These are phyloP conservation scores for Sturnus vulgaris DNA, from an alignment of 2,113 vertebrate genomes.

Conservation along the genomic window DNA sequence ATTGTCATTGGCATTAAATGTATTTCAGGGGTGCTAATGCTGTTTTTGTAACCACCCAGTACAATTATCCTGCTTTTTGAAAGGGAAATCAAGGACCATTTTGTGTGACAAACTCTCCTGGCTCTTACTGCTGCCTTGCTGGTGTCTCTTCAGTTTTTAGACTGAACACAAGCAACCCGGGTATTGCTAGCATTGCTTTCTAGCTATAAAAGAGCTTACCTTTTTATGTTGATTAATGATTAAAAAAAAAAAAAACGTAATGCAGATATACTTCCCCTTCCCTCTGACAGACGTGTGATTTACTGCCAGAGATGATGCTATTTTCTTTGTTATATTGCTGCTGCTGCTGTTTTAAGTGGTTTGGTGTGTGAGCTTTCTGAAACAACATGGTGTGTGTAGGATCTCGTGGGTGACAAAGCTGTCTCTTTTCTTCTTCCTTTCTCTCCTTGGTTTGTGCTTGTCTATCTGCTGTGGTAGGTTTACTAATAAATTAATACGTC, in stretches of 20 bases:
- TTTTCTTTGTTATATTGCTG: constrained; percentile 59
- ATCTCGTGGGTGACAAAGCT: neutral
- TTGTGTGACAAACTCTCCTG: neutral
- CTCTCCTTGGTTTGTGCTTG: constrained; percentile 45
- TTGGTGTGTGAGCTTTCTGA: constrained; percentile 34
- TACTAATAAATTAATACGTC: constrained; percentile 27
- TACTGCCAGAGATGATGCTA: neutral
- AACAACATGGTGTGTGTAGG: neutral
- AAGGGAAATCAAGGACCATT: neutral
- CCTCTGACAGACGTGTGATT: neutral
- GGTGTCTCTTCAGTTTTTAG: neutral
- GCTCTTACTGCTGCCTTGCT: neutral
- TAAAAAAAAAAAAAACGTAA: neutral
- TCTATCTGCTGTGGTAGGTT: constrained; percentile 55
- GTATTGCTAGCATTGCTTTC: neutral
- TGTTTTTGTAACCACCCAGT: neutral
- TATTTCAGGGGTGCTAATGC: neutral
- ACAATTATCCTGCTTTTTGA: neutral
- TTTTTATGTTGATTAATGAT: neutral
- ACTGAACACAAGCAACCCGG: neutral
- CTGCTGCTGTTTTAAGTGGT: constrained; percentile 67
- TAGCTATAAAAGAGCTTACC: neutral
- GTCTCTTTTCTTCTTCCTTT: neutral
- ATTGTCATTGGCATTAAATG: neutral
- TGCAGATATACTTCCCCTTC: neutral